phyloP scores from a whole-genome alignment of 2,888 invertebrate genomes.

The Stenchaetothrips biformis region DNA sequence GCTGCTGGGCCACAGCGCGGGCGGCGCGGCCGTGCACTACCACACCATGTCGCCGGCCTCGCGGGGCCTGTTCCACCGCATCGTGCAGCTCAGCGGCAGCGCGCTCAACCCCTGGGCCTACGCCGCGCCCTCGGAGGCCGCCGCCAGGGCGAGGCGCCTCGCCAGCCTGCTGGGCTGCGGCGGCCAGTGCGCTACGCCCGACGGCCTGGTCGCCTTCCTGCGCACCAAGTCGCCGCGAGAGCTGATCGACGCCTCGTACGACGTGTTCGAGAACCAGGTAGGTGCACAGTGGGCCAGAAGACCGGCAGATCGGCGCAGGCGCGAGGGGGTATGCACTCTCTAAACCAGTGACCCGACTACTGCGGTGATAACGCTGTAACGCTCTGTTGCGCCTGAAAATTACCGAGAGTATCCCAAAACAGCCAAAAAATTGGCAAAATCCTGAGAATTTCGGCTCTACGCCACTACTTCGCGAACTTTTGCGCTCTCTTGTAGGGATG shows the following conservation, averaged over 20 bases:
- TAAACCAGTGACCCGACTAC: too few species aligned
- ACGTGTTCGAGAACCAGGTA: background rate
- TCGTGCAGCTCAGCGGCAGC: background rate
- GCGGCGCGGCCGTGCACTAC: conserved; percentile 49
- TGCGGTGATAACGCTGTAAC: too few species aligned
- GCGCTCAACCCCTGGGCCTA: background rate
- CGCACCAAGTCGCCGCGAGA: background rate
- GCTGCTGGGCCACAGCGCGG: conserved; percentile 50
- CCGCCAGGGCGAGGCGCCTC: background rate
- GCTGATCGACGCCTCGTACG: background rate
- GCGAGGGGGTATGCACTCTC: too few species aligned
- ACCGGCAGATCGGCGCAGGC: too few species aligned
- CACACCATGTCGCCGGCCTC: conserved; percentile 48
- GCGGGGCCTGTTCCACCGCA: conserved; percentile 8
- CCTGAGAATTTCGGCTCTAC: too few species aligned
- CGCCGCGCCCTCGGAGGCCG: background rate
- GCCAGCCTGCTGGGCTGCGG: conserved; percentile 2
- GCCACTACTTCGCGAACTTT: too few species aligned
- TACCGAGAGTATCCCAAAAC: too few species aligned
- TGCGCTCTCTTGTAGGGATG: too few species aligned
- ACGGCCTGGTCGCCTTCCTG: conserved; percentile 4
- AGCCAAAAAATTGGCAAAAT: too few species aligned
- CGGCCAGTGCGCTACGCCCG: background rate
- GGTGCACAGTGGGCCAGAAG: too few species aligned
- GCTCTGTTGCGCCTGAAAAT: too few species aligned